These are phyloP conservation scores for Heptranchias perlo DNA, from an alignment of 2,113 vertebrate genomes.

Conservation along the genomic window DNA sequence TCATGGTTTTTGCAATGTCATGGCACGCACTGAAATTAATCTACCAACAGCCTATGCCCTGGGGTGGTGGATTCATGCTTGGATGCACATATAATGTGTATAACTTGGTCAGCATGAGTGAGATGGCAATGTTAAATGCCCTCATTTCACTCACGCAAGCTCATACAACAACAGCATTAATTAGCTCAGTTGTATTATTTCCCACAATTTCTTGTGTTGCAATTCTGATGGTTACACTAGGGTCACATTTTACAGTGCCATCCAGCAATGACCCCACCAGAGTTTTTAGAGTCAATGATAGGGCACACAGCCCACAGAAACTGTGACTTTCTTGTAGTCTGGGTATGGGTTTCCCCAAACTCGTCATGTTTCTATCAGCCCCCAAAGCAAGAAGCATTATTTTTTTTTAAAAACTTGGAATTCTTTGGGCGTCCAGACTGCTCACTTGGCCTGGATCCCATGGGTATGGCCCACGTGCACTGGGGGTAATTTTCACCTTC, in stretches of 20 bases:
- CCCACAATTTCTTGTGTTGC: neutral
- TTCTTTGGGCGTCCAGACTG: neutral
- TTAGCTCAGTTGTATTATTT: neutral
- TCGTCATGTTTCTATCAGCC: neutral
- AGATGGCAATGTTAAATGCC: neutral
- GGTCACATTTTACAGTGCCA: neutral
- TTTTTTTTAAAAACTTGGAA: neutral
- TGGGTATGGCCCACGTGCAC: neutral
- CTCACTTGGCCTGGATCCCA: neutral
- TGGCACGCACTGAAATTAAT: neutral
- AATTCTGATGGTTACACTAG: neutral
- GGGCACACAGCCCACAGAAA: neutral
- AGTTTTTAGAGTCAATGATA: neutral
- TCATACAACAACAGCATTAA: neutral
- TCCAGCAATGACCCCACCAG: neutral
- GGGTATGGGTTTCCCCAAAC: neutral
- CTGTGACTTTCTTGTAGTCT: neutral
- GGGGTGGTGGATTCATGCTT: neutral
- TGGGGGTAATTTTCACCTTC: neutral
- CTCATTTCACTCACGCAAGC: neutral
- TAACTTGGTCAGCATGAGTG: neutral
- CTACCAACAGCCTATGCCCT: neutral
- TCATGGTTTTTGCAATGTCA: neutral
- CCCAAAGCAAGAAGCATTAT: neutral
- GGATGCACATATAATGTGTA: neutral